These are phyloP conservation scores for Piaya cayana DNA, from an alignment of 2,113 vertebrate genomes.

Conservation along the genomic window DNA sequence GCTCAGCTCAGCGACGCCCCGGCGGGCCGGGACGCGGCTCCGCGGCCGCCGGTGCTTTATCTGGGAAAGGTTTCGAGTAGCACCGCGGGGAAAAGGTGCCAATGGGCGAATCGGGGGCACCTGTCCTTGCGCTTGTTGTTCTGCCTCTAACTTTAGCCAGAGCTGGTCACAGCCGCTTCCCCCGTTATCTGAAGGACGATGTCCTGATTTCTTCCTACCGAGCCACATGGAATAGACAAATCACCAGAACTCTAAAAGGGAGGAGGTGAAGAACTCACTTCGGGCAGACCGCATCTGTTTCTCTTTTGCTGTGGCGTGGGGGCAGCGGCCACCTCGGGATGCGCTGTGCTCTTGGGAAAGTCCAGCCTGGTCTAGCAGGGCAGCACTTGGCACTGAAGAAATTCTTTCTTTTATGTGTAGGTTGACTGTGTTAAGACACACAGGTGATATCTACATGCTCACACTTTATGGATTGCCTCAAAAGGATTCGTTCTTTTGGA, in stretches of 20 bases:
- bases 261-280: not conserved
- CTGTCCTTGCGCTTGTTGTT: too few species aligned
- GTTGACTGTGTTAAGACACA: too few species aligned
- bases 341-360: not conserved
- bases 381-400: too few species aligned
- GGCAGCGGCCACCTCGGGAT: not conserved
- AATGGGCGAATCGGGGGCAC: too few species aligned
- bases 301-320: not conserved
- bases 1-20: too few species aligned
- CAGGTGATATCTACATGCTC: not conserved
- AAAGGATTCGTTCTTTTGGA: not conserved
- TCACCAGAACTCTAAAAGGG: not conserved
- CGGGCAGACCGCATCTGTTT: not conserved
- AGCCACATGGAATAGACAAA: not conserved
- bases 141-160: not conserved
- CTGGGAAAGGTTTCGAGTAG: too few species aligned
- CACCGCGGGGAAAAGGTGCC: too few species aligned
- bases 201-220: not conserved
- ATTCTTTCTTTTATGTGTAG: not conserved
- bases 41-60: too few species aligned
- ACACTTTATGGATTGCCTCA: not conserved
- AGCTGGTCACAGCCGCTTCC: not conserved
- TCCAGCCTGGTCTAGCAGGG: not conserved
- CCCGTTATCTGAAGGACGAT: not conserved
- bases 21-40: too few species aligned